Evolutionary conservation across 2,888 invertebrate genomes (phyloP), one percentile per base, ranked within the genome.

Genomic region (Metalampra italica): DNA sequence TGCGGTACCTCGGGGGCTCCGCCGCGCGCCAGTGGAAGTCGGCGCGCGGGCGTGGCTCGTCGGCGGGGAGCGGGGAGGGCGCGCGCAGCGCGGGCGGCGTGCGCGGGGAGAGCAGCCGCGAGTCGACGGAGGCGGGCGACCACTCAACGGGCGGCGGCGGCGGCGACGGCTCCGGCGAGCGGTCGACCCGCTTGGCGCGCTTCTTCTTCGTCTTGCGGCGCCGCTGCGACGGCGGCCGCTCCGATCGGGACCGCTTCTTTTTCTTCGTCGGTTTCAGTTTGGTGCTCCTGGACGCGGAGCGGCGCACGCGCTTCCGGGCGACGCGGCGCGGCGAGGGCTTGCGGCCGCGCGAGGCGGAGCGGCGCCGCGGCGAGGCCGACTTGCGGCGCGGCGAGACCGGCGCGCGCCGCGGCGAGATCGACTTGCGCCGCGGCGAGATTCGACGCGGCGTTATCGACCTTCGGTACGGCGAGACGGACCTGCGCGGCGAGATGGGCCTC

Each of bases 81-180:
- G 59, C 14, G 54, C 54, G 57, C 50, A 84, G 64, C 0, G 83
- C 75, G 0, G 93, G 93, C 12, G 94, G 93, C 13, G 94, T 93
- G 36, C 91, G 89, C 43, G 91, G 90, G 32, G 94, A 93, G 47
- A 91, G 84, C 3, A 92, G 91, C 75, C 92, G 90, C 32, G 92
- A 90, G 7, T 91, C 91, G 47, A 70, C 60, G 30, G 71, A 68
- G 36, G 68, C 56, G 39, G 70, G 68, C 22, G 75, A 69, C 68
- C 68, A 66, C 38, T 7, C 45, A 14, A 12, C 52, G 56, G 63
- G 39, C 41, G 66, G 71, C 11, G 61, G 56, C 8, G 59, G 50
- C 53, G 79, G 75, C 15, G 43, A 22, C 42, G 32, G 44, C 22
- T 7, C 36, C 43, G 66, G 72, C 12, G 64, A 36, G 56, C 8